Conservation (phyloP, 2,113 vertebrate species). For the Lycaon pictus region DNA sequence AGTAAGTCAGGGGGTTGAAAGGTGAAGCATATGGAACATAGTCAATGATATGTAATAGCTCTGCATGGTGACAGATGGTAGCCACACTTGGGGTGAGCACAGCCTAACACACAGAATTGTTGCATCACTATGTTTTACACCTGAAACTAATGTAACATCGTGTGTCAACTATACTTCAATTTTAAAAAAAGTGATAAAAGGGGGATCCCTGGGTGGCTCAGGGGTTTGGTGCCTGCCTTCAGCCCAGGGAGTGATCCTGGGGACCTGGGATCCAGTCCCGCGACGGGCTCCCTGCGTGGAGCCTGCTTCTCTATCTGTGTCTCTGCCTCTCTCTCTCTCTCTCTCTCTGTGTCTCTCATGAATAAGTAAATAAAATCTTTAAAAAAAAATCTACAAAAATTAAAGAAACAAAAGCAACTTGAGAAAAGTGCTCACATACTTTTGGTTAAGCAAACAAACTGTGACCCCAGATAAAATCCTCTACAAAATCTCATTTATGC, state of each 20-base stretch:
- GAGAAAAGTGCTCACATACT: background rate
- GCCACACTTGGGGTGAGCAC: background rate
- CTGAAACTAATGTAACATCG: background rate
- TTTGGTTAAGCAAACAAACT: background rate
- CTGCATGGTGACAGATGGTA: background rate
- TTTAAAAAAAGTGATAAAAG: too few species aligned
- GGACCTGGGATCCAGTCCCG: too few species aligned
- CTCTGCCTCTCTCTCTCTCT: too few species aligned
- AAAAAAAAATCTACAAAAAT: too few species aligned
- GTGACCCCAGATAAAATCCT: background rate
- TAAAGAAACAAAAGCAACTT: background rate
- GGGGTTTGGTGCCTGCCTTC: too few species aligned
- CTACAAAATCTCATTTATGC: background rate
- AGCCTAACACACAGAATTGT: background rate
- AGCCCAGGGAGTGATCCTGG: too few species aligned
- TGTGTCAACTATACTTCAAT: background rate
- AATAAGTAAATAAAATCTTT: too few species aligned
- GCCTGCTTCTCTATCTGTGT: too few species aligned
- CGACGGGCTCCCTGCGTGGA: too few species aligned
- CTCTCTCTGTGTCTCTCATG: too few species aligned
- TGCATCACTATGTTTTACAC: background rate
- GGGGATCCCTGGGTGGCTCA: too few species aligned
- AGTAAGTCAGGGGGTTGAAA: background rate
- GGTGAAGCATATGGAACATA: background rate
- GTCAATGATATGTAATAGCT: background rate